These are phyloP conservation scores for Drosophila tsacasi DNA, from an alignment of 1,140 invertebrate species.

Conservation along the genomic window DNA sequence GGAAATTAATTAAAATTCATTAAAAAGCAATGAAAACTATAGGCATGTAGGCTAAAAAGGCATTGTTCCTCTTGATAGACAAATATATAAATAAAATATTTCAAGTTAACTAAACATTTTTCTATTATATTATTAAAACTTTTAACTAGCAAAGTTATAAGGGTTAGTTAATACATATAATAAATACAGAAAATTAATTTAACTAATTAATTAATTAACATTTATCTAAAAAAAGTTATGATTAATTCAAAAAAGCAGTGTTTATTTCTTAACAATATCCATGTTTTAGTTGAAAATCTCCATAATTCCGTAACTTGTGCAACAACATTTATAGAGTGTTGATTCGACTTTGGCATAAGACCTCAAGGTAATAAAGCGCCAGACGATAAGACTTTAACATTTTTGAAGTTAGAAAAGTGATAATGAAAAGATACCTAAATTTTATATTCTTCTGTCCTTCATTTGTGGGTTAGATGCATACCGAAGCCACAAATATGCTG, in stretches of 20 bases:
- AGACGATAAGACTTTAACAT: not conserved
- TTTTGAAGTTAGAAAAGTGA: not conserved
- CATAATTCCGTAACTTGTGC: conserved; percentile 9
- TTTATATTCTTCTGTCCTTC: not conserved
- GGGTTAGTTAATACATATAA: conserved; percentile 4
- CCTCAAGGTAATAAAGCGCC: not conserved
- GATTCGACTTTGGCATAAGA: conserved; percentile 23
- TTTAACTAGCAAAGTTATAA: not conserved
- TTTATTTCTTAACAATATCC: not conserved
- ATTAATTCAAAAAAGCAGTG: not conserved
- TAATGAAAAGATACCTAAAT: not conserved
- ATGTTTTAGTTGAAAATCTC: not conserved
- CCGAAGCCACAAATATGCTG: not conserved
- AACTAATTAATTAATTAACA: not conserved
- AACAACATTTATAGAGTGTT: conserved; percentile 6
- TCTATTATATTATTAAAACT: not conserved
- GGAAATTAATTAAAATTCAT: not conserved
- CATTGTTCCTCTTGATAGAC: not conserved
- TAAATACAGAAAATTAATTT: conserved; percentile 21
- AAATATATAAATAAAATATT: not conserved
- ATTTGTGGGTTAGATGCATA: not conserved
- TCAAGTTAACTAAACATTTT: not conserved
- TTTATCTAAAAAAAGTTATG: not conserved
- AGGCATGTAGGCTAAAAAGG: too few relatives aligned
- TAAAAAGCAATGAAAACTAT: not conserved